A percentile compares a stretch with the other conserved stretches of the same genome.
These are phyloP conservation scores for Sturnus vulgaris DNA, from an alignment of 2,113 vertebrate genomes.

Conservation along the genomic window DNA sequence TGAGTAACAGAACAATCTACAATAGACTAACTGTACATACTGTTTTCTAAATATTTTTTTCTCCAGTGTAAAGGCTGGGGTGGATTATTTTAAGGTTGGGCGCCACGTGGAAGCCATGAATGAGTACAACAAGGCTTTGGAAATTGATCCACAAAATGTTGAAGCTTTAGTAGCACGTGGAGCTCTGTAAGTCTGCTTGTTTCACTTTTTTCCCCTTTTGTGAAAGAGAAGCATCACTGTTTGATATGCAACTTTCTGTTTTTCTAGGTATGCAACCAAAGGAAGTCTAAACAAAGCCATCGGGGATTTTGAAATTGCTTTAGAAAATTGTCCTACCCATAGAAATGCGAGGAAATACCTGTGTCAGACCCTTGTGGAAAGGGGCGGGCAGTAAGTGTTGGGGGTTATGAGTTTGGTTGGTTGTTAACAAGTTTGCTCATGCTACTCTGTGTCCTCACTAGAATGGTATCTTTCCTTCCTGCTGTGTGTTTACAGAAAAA, in stretches of 20 bases:
- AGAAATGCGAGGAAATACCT: slow-evolving; percentile 97
- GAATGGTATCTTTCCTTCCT: not conserved
- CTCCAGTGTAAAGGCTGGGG: slow-evolving; percentile 89
- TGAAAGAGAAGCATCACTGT: not conserved
- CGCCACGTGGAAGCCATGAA: slow-evolving; percentile 96
- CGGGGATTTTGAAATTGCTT: slow-evolving; percentile 90
- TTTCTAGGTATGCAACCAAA: slow-evolving; percentile 90
- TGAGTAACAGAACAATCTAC: not conserved
- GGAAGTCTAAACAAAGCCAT: slow-evolving; percentile 94
- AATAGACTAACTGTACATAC: not conserved
- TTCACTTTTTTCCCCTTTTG: not conserved
- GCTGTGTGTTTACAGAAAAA: not conserved
- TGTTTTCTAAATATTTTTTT: not conserved
- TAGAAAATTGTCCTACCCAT: slow-evolving; percentile 90
- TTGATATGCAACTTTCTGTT: not conserved
- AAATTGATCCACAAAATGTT: slow-evolving; percentile 92
- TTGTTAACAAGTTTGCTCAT: not conserved
- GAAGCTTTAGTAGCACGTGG: slow-evolving; percentile 97
- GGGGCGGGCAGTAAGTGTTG: slow-evolving; percentile 90
- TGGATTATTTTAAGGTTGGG: slow-evolving; percentile 92
- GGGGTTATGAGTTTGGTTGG: not conserved
- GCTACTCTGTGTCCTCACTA: too few species aligned
- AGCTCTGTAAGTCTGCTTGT: slow-evolving; percentile 83
- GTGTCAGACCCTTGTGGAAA: slow-evolving; percentile 94
- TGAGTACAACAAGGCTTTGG: slow-evolving; percentile 96